These are phyloP conservation scores for Porites evermanni DNA, from an alignment of 92 coral and sea anemone species.

Conservation along the genomic window DNA sequence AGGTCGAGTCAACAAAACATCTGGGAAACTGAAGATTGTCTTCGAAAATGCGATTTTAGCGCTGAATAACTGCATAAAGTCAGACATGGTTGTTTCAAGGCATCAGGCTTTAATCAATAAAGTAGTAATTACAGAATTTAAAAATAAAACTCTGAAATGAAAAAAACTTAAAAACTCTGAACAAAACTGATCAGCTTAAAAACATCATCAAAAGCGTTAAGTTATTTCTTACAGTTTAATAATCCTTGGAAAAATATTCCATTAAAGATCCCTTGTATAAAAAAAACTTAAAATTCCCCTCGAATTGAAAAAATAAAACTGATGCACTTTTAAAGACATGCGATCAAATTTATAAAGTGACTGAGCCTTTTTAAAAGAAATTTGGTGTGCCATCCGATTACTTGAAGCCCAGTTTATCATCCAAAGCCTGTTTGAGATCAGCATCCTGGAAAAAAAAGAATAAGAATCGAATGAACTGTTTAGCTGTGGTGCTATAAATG, in stretches of 20 bases:
- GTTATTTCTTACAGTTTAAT: neutral
- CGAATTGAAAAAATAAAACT: neutral
- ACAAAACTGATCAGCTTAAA: neutral
- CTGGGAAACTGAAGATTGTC: neutral
- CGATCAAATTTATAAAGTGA: neutral
- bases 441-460: constrained; percentile 1
- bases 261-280: neutral
- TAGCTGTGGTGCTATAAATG: too few relatives aligned
- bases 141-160: neutral
- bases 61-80: neutral
- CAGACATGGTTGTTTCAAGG: neutral
- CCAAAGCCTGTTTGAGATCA: constrained; percentile 19
- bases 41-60: neutral
- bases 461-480: neutral
- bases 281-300: neutral
- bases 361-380: constrained; percentile 11
- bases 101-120: constrained; percentile 5
- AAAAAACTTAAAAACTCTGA: neutral
- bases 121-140: neutral
- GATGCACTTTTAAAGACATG: neutral
- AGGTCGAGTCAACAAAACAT: too few relatives aligned
- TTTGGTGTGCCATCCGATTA: neutral
- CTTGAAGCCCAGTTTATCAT: constrained; percentile 14
- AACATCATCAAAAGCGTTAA: neutral
- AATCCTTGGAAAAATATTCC: neutral